Evolutionary conservation across 2,888 invertebrate species (phyloP), one percentile per base, ranked within the genome.

Genomic region (Catotricha subobsoleta): DNA sequence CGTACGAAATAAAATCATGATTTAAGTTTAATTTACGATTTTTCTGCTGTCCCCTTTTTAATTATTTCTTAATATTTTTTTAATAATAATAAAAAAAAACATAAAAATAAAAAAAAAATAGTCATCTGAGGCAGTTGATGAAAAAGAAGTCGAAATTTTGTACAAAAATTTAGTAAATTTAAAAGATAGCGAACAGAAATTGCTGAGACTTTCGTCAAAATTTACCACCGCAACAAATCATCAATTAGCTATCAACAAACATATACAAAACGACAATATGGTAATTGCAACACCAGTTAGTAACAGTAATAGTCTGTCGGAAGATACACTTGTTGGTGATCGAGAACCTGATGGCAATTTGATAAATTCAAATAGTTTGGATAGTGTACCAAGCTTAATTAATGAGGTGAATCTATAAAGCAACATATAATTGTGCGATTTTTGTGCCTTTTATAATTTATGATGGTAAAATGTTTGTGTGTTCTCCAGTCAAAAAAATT

Each of bases 131-230:
- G n/a, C n/a, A n/a, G n/a, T n/a, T n/a, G n/a, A n/a, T n/a, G n/a
- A n/a, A n/a, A n/a, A n/a, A 37, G 68, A 69, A 48, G 57, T 59
- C 47, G 72, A 73, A 53, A 74, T 74, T 55, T 64, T 79, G 49
- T 64, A 69, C 52, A 68, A 67, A 59, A 76, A 76, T 71, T 67
- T 76, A 51, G 71, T 69, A 58, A 72, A 76, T 60, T 65, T 79
- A 48, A 69, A 69, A 59, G 78, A 78, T 56, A 79, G 78, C 55
- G 78, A 79, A 62, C 66, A 57, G 43, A 78, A 77, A 59, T 63
- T 79, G 48, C 7, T 29, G 4, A 9, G n/a, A 12, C n/a, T 29
- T 10, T 29, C 25, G 25, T 25, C 25, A 6, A 10, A 8, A 10
- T 25, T 10, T n/a, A n/a, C n/a, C n/a, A n/a, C n/a, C n/a, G n/a